These are phyloP conservation scores for Agonopterix subpropinquella DNA, from an alignment of 2,888 invertebrate species.

Conservation along the genomic window DNA sequence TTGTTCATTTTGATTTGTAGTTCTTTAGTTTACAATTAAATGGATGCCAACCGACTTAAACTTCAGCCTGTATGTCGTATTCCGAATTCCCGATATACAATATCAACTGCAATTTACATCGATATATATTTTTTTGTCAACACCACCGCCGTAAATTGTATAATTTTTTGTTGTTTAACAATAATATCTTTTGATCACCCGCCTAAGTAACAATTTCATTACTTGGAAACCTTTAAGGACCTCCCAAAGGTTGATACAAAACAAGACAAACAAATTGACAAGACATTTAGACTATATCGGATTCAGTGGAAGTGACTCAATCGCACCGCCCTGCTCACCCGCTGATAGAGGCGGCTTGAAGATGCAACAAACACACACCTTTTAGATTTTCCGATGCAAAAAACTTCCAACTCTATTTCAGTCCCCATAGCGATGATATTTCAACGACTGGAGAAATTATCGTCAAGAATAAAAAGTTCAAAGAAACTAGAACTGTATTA, in stretches of 20 bases:
- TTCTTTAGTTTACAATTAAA: too few relatives aligned
- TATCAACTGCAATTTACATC: too few relatives aligned
- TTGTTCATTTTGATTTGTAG: too few relatives aligned
- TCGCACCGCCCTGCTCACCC: slow-evolving; percentile 45
- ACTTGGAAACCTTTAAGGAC: slow-evolving; percentile 41
- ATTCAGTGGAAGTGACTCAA: slow-evolving; percentile 53
- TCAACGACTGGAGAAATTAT: too few relatives aligned
- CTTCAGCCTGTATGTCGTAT: too few relatives aligned
- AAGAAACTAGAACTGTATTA: neutral
- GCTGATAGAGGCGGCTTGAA: slow-evolving; percentile 31
- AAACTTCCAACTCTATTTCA: neutral
- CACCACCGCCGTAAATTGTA: too few relatives aligned
- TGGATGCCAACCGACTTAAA: too few relatives aligned
- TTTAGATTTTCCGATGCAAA: neutral
- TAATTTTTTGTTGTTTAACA: too few relatives aligned
- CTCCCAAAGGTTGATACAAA: slow-evolving; percentile 37
- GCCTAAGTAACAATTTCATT: slow-evolving; percentile 31
- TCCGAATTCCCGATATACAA: too few relatives aligned
- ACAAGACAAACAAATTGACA: slow-evolving; percentile 31
- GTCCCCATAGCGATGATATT: neutral
- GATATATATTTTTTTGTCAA: too few relatives aligned
- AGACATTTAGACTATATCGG: slow-evolving; percentile 34
- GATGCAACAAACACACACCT: slow-evolving; percentile 1
- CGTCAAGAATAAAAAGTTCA: too few relatives aligned
- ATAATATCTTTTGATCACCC: neutral